phyloP scores from a whole-genome alignment of 2,888 invertebrate species.

The Thymelicus lineola region DNA sequence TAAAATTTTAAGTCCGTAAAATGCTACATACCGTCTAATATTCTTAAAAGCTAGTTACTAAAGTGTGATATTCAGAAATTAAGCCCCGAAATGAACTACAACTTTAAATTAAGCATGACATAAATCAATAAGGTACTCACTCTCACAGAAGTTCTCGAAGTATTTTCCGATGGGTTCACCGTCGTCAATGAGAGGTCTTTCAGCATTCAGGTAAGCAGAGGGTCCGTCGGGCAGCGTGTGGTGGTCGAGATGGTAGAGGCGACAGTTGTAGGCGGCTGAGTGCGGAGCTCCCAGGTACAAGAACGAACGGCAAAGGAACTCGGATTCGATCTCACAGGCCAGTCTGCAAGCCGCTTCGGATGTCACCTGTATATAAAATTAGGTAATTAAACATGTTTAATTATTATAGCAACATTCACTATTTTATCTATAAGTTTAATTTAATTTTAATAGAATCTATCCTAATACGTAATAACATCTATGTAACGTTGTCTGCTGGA shows the following conservation, averaged over 20 bases:
- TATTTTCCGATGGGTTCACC: conserved; percentile 96
- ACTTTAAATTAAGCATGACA: background rate
- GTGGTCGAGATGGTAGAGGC: conserved; percentile 96
- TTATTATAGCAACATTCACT: too few species aligned
- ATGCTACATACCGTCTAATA: too few species aligned
- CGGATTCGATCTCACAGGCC: conserved; percentile 96
- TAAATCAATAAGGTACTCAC: conserved; percentile 80
- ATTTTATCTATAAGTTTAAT: too few species aligned
- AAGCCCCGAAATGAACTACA: too few species aligned
- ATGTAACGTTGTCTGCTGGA: too few species aligned
- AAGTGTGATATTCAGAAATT: too few species aligned
- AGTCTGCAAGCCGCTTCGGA: conserved; percentile 95
- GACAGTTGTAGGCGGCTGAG: conserved; percentile 94
- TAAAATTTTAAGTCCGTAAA: too few species aligned
- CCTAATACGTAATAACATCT: too few species aligned
- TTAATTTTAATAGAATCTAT: too few species aligned
- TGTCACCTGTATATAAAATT: conserved; percentile 85
- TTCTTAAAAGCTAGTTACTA: too few species aligned
- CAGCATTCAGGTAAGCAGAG: conserved; percentile 95
- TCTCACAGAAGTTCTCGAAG: conserved; percentile 96
- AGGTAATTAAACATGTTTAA: background rate
- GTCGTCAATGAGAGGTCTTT: conserved; percentile 95
- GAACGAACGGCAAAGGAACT: conserved; percentile 96
- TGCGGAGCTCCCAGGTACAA: conserved; percentile 91
- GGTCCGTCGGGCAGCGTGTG: conserved; percentile 96